Percentiles rank a stretch among this genome's conserved stretches.
Evolutionary conservation across 2,113 vertebrate genomes (phyloP).

Genomic region (Dipodomys spectabilis): DNA sequence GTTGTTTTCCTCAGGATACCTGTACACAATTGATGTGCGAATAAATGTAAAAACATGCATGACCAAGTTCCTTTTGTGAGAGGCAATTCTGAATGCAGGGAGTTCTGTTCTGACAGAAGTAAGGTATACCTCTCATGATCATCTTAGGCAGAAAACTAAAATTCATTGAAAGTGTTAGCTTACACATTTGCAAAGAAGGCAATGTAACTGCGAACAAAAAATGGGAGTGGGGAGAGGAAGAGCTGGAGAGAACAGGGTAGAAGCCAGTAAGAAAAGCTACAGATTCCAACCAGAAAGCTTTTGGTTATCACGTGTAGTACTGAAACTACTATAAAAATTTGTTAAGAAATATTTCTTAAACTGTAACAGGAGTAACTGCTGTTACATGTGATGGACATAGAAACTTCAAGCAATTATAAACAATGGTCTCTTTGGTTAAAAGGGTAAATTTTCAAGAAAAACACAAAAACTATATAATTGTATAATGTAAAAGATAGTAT

Average conservation of each 20-base stretch:
- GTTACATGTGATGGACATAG: not conserved
- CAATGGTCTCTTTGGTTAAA: not conserved
- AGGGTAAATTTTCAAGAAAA: not conserved
- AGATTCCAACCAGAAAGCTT: slow-evolving; percentile 17
- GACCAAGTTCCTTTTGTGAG: not conserved
- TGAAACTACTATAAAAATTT: slow-evolving; percentile 44
- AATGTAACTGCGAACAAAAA: not conserved
- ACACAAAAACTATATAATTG: not conserved
- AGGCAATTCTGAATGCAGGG: not conserved
- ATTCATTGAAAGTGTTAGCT: not conserved
- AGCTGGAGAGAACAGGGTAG: not conserved
- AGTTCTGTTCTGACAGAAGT: not conserved
- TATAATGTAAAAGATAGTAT: slow-evolving; percentile 2
- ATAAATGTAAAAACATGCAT: not conserved
- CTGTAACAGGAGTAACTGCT: slow-evolving; percentile 39
- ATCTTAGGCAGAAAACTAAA: slow-evolving; percentile 16
- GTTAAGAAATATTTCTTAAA: slow-evolving; percentile 43
- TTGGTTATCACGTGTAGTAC: not conserved
- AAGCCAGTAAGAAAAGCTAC: slow-evolving; percentile 7
- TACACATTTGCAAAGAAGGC: not conserved
- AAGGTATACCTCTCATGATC: not conserved
- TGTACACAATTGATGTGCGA: slow-evolving; percentile 1
- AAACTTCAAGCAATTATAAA: slow-evolving; percentile 6
- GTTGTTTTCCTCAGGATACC: not conserved
- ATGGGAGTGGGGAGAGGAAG: accelerated